These are phyloP conservation scores for Hycleus phaleratus DNA, from an alignment of 1,140 invertebrate genomes.

Conservation along the genomic window DNA sequence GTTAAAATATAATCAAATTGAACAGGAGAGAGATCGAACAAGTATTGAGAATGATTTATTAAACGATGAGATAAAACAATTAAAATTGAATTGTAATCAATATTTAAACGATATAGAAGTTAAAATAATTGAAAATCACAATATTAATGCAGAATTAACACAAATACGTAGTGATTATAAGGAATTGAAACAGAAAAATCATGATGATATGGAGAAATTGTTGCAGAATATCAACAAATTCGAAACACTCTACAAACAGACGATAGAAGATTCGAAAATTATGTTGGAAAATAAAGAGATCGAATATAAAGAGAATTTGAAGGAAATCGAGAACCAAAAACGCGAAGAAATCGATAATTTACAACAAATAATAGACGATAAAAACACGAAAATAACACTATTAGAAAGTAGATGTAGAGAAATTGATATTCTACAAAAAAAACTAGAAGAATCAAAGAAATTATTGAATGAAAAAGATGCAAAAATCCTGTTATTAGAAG, in stretches of 20 bases:
- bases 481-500: conserved; percentile 27
- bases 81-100: background rate
- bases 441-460: background rate
- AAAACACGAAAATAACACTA: too few relatives aligned
- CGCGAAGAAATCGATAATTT: too few relatives aligned
- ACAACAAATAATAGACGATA: too few relatives aligned
- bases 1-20: background rate
- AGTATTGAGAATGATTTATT: background rate
- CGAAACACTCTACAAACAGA: background rate
- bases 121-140: conserved; percentile 10
- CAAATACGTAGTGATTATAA: conserved; percentile 33
- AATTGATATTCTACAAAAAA: too few relatives aligned
- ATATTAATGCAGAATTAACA: conserved; percentile 17
- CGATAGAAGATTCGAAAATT: background rate
- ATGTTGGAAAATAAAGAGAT: background rate
- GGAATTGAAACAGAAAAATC: conserved; percentile 20
- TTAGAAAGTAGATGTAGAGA: too few relatives aligned
- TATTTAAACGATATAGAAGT: background rate
- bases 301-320: background rate
- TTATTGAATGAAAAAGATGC: conserved; percentile 30
- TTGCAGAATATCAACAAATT: background rate
- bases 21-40: conserved; percentile 3
- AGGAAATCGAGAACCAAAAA: background rate
- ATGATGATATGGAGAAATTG: background rate
- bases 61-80: background rate